Base-by-base conservation (phyloP, 1,140 invertebrate species). In the Leguminivora glycinivorella region DNA sequence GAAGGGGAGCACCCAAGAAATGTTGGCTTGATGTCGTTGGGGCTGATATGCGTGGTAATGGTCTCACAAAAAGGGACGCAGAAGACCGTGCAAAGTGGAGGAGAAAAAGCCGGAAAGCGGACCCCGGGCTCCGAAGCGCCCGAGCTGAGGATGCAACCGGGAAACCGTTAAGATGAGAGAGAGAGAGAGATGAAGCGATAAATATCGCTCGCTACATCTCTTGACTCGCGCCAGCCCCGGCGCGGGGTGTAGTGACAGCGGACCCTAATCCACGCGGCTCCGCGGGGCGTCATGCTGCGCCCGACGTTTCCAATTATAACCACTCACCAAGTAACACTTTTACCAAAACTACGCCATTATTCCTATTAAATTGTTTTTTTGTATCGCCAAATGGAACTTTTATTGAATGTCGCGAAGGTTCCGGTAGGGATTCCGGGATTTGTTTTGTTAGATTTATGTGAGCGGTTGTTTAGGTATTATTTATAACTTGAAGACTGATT, bases 241-340 rank as follows among this genome's bases (percentile, higher is more conserved):
- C 71, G 66, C 72, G 67, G 72, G 76, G 77, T 85, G 80, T 82
- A 82, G 83, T 89, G 88, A 89, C 87, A 89, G 87, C 73, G 76
- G 83, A 89, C 89, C 89, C 89, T 91, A 88, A 87, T 89, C 87
- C 85, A 71, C 72, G 71, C 83, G 72, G 78, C 89, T 81, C 89
- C 79, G 84, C 84, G 86, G 89, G 89, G 84, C 84, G 87, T 83
- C 86, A 79, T 81, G 72, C 83, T 91, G 89, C 78, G 71, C 71
- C 75, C 88, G 87, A 91, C 89, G 75, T 89, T 91, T 89, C 83
- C 89, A 91, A 89, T 88, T 91, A 90, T 87, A 89, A 84, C 81
- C 80, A 86, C 83, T 89, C 83, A 89, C 83, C 83, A 83, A 84
- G 87, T 89, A 85, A 88, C 85, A 88, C 88, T 88, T 70, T 86